These are phyloP conservation scores for Atrichornis clamosus DNA, from an alignment of 2,113 vertebrate genomes.

Conservation along the genomic window DNA sequence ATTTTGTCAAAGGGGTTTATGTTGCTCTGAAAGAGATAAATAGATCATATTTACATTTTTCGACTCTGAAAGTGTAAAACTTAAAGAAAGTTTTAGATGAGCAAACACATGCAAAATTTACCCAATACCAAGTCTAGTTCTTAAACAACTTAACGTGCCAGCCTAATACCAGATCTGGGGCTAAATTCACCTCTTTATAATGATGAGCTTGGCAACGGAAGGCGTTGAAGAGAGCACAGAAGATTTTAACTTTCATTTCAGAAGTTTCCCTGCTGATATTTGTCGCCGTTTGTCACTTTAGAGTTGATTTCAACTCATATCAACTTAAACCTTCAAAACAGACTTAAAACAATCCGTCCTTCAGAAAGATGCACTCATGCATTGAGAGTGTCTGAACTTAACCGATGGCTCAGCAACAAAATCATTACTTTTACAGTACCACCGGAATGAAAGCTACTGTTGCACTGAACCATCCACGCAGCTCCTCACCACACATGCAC, in stretches of 20 bases:
- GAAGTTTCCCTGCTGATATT: not conserved
- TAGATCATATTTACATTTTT: not conserved
- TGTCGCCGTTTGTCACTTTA: not conserved
- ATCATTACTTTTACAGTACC: not conserved
- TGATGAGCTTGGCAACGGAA: not conserved
- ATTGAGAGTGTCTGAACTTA: not conserved
- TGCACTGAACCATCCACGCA: rapidly evolving
- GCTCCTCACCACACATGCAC: not conserved
- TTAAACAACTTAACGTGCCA: not conserved
- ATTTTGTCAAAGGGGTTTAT: not conserved
- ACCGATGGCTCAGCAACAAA: not conserved
- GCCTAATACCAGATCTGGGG: not conserved
- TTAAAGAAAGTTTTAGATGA: not conserved
- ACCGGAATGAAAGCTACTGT: not conserved
- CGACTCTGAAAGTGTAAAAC: not conserved
- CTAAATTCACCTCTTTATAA: not conserved
- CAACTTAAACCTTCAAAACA: not conserved
- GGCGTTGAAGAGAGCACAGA: not conserved
- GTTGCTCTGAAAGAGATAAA: not conserved
- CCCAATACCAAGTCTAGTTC: not conserved
- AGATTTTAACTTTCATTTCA: not conserved
- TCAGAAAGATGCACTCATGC: not conserved
- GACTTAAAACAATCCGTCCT: not conserved
- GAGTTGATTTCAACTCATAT: not conserved
- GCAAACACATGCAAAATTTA: not conserved